Evolutionary conservation across 2,113 vertebrate genomes (phyloP), one percentile per base, ranked within the genome.

Genomic region (Lota lota): DNA sequence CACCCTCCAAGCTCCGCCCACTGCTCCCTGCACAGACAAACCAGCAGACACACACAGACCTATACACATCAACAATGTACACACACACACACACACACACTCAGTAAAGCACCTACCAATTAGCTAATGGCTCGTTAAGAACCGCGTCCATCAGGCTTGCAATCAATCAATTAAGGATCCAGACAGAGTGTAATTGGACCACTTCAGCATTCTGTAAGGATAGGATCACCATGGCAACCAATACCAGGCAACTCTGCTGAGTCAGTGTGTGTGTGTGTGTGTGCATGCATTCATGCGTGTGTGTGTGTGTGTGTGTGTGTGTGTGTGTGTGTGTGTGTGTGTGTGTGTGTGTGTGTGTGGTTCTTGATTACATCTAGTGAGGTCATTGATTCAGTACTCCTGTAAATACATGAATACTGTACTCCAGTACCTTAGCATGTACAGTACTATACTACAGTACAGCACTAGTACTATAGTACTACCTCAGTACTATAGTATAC

Each of bases 61-160:
- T 17, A 53, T 2, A 53, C 17, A 56, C 53, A 56, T 56, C 10
- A 17, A 56, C 53, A 56, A 56, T 16, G 18, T 16, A 56, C 53
- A n/a, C 53, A 56, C 15, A 56, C 53, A 17, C 17, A 56, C 54
- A 57, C 53, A 56, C 53, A 56, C 53, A 56, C 53, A 1, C 2
- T 58, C 61, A 22, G 53, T 51, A 22, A 51, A 24, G 21, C 63
- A 70, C 17, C 28, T 63, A 63, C 71, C 80, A 87, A 87, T 87
- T 78, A 83, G 83, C 80, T 87, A 85, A 87, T 85, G 79, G 77
- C 71, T 87, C 64, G 22, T 83, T 85, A 75, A 83, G 74, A 57
- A 33, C 19, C 10, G 2, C 22, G 19, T 78, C 76, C 80, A 79
- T 83, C 83, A 83, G n/a, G 21, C 51, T 28, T 75, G 63, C 73